Percentiles rank a stretch among this genome's conserved stretches.
Conservation (phyloP, 2,888 invertebrate species). For the Emmelina monodactyla region DNA sequence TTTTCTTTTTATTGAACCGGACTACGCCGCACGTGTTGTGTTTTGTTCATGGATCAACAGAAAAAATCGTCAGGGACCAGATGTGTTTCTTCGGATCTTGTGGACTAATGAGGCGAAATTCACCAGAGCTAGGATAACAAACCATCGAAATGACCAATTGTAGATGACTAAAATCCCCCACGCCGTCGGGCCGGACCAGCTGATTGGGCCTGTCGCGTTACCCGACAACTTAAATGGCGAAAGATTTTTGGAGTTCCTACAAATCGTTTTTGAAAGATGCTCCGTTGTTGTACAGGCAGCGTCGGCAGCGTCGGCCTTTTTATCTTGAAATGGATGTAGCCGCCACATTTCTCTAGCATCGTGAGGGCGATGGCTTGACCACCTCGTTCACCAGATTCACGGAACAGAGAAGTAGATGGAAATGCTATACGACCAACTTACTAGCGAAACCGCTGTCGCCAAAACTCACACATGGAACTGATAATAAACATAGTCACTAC, state of each 20-base stretch:
- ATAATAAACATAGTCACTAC: too few species aligned
- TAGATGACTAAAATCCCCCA: conserved; percentile 3
- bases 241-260: conserved; percentile 11
- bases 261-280: neutral
- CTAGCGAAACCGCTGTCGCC: too few species aligned
- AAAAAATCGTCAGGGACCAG: neutral
- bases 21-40: conserved; percentile 1
- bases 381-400: too few species aligned
- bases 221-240: conserved; percentile 10
- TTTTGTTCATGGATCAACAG: conserved; percentile 1
- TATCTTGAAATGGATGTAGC: too few species aligned
- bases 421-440: too few species aligned
- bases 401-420: too few species aligned
- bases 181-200: neutral
- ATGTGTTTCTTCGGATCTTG: conserved; percentile 1
- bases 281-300: neutral
- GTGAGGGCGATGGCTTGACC: too few species aligned
- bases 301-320: too few species aligned
- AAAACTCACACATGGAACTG: too few species aligned
- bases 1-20: neutral
- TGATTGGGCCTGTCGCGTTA: conserved; percentile 8
- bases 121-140: neutral
- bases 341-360: too few species aligned
- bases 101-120: conserved; percentile 5
- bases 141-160: conserved; percentile 4